Percentiles rank a stretch among this genome's conserved stretches.
phyloP scores from a whole-genome alignment of 1,140 invertebrate genomes.

The Cephus cinctus region DNA sequence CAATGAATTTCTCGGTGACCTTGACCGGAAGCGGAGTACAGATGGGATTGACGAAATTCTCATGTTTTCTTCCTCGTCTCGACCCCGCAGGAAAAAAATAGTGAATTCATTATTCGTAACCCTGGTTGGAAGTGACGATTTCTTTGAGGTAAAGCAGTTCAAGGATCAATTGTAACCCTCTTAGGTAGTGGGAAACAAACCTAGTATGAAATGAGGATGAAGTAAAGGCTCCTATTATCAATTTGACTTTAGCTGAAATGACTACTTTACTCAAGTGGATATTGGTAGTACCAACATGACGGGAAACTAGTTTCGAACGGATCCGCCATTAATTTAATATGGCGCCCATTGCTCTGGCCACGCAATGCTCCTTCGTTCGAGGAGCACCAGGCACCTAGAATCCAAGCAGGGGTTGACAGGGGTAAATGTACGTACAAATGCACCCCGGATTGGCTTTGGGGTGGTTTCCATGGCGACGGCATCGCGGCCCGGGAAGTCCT shows the following conservation, averaged over 20 bases:
- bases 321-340: neutral
- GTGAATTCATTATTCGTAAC: too few relatives aligned
- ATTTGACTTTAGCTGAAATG: neutral
- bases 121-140: too few relatives aligned
- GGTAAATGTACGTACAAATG: constrained; percentile 37
- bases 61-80: too few relatives aligned
- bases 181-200: too few relatives aligned
- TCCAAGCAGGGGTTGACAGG: constrained; percentile 30
- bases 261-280: neutral
- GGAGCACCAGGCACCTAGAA: neutral
- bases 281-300: neutral
- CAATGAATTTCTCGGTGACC: too few relatives aligned
- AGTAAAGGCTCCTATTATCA: neutral
- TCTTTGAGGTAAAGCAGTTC: too few relatives aligned
- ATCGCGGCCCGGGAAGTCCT: constrained; percentile 32
- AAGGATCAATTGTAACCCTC: too few relatives aligned
- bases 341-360: neutral
- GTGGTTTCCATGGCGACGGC: constrained; percentile 36
- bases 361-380: neutral
- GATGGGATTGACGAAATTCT: too few relatives aligned
- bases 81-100: too few relatives aligned
- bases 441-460: constrained; percentile 36
- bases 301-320: too few relatives aligned
- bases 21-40: too few relatives aligned
- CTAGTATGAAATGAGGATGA: neutral